These are phyloP conservation scores for Ashinkailepas kermadecensis DNA, from an alignment of 2,888 invertebrate species.

Conservation along the genomic window DNA sequence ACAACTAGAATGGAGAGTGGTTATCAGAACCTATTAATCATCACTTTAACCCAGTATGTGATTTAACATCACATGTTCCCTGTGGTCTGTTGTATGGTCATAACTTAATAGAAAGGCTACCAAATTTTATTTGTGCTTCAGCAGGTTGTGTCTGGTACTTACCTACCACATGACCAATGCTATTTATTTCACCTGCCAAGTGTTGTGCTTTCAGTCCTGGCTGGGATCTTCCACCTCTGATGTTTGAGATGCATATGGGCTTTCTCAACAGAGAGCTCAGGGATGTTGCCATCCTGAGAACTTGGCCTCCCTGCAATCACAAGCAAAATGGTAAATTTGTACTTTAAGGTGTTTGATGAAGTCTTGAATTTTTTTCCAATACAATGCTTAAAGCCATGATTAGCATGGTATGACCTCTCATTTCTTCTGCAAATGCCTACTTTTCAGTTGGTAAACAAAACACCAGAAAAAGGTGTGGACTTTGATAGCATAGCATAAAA, in stretches of 20 bases:
- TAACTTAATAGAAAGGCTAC: neutral
- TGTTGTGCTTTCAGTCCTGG: slow-evolving; percentile 78
- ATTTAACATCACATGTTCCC: too few relatives aligned
- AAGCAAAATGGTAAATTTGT: neutral
- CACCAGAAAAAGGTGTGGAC: too few relatives aligned
- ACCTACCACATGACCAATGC: slow-evolving; percentile 19
- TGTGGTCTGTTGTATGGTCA: too few relatives aligned
- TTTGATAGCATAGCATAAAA: too few relatives aligned
- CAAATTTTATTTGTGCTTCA: too few relatives aligned
- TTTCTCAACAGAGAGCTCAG: slow-evolving; percentile 65
- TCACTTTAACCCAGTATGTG: neutral
- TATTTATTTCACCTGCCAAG: slow-evolving; percentile 55
- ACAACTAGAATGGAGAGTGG: too few relatives aligned
- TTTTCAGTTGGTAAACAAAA: too few relatives aligned
- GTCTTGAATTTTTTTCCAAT: too few relatives aligned
- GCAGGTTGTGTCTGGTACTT: too few relatives aligned
- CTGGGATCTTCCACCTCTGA: slow-evolving; percentile 68
- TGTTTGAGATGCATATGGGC: slow-evolving; percentile 66
- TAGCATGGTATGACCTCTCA: too few relatives aligned
- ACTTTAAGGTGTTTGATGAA: neutral
- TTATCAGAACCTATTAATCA: neutral
- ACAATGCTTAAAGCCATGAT: too few relatives aligned
- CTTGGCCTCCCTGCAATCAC: slow-evolving; percentile 73
- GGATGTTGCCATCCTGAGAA: slow-evolving; percentile 69
- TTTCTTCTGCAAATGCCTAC: too few relatives aligned